Evolutionary conservation across 2,797 vertebrate genomes (phyloP).

Genomic region (Pangasius krempfi): DNA sequence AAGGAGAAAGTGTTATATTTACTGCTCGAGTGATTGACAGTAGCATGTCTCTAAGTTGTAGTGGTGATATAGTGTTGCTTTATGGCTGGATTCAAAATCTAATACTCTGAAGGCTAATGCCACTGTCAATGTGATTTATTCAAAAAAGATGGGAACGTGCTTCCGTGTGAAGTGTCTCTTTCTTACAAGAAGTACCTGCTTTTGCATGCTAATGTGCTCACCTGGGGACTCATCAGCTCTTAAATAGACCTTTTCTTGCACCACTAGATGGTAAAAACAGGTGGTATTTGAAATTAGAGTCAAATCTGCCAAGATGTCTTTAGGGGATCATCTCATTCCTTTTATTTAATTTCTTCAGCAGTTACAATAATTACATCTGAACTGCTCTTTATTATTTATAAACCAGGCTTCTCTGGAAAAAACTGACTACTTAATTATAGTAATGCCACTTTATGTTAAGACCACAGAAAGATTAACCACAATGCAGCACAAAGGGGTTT

Average conservation of each 20-base stretch:
- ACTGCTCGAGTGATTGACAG: background rate
- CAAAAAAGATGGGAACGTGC: background rate
- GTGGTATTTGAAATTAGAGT: background rate
- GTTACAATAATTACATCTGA: conserved; percentile 8
- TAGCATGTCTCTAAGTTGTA: background rate
- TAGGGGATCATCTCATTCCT: background rate
- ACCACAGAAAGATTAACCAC: background rate
- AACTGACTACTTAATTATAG: background rate
- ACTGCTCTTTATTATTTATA: conserved; percentile 1
- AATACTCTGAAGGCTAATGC: conserved; percentile 23
- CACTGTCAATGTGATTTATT: background rate
- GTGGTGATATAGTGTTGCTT: background rate
- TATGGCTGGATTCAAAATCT: background rate
- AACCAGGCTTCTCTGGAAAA: background rate
- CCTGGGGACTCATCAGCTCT: background rate
- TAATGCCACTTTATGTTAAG: background rate
- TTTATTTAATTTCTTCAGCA: background rate
- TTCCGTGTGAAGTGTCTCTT: background rate
- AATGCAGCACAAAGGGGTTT: background rate
- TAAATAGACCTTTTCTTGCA: conserved; percentile 9
- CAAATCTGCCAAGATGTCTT: background rate
- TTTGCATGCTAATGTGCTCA: background rate
- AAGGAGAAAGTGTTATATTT: conserved; percentile 30
- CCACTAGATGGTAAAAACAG: conserved; percentile 4
- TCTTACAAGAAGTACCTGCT: background rate